Conservation (phyloP, 2,113 vertebrate genomes). For the Anas platyrhynchos region DNA sequence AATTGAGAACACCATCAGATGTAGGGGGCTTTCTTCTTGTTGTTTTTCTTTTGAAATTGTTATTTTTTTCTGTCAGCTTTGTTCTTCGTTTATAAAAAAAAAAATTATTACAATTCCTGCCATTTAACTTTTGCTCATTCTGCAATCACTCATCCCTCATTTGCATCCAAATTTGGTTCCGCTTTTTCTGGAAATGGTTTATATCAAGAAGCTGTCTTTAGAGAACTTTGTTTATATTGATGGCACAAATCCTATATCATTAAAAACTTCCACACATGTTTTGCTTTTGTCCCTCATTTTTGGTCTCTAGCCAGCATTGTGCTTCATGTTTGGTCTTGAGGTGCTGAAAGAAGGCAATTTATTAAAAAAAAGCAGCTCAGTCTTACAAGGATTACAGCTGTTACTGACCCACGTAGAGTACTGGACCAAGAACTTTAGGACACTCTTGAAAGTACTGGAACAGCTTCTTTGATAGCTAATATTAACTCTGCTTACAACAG, state of each 20-base stretch:
- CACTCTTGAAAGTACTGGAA: neutral
- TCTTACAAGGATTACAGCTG: neutral
- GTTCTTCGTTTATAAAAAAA: slow-evolving; percentile 1
- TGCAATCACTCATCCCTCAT: neutral
- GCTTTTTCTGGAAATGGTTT: neutral
- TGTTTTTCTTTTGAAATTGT: neutral
- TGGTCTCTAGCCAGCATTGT: neutral
- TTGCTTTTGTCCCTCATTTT: neutral
- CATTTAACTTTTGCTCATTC: neutral
- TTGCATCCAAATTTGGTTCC: slow-evolving; percentile 27
- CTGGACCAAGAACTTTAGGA: neutral
- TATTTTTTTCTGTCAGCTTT: neutral
- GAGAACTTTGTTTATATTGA: neutral
- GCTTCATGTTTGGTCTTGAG: neutral
- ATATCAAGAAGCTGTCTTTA: neutral
- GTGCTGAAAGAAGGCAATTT: neutral
- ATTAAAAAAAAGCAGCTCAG: neutral
- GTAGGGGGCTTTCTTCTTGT: neutral
- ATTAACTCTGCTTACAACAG: neutral
- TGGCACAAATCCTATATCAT: neutral
- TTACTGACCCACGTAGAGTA: neutral
- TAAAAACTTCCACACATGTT: neutral
- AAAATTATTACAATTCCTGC: neutral
- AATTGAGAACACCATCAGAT: neutral
- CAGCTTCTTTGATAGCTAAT: neutral